phyloP scores from a whole-genome alignment of 2,888 invertebrate genomes.

The Latrodectus hesperus region DNA sequence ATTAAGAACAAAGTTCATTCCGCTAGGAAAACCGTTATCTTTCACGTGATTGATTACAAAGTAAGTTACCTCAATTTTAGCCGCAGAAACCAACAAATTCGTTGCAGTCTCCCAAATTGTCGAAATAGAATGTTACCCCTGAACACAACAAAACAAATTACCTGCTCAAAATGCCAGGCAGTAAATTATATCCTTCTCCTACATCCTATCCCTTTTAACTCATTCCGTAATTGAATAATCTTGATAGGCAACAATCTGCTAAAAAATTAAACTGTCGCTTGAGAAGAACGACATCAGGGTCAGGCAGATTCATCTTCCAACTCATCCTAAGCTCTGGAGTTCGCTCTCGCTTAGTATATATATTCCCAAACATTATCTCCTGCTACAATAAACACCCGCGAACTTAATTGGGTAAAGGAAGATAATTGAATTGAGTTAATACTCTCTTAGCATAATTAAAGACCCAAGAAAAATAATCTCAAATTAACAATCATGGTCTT shows the following conservation, averaged over 20 bases:
- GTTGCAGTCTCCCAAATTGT: neutral
- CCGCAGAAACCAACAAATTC: neutral
- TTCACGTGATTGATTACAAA: neutral
- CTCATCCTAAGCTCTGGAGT: neutral
- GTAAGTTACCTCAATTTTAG: neutral
- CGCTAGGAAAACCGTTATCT: neutral
- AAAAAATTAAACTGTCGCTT: constrained; percentile 1
- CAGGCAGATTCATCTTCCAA: constrained; percentile 6
- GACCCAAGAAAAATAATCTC: constrained; percentile 34
- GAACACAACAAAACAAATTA: constrained; percentile 1
- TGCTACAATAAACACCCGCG: constrained; percentile 56
- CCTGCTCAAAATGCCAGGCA: neutral
- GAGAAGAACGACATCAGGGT: neutral
- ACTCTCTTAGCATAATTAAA: constrained; percentile 56
- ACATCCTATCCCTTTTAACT: neutral
- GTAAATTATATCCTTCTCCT: neutral
- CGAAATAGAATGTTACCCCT: neutral
- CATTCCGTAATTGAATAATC: constrained; percentile 5
- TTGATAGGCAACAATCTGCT: neutral
- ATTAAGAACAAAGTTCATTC: too few relatives aligned
- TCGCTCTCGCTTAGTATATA: neutral
- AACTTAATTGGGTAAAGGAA: constrained; percentile 42
- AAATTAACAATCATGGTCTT: constrained; percentile 53
- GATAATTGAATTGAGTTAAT: constrained; percentile 62
- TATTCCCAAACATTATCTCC: constrained; percentile 49